A percentile compares a stretch with the other conserved stretches of the same genome.
Conservation (phyloP, 2,888 invertebrate species). For the Sphinx pinastri region DNA sequence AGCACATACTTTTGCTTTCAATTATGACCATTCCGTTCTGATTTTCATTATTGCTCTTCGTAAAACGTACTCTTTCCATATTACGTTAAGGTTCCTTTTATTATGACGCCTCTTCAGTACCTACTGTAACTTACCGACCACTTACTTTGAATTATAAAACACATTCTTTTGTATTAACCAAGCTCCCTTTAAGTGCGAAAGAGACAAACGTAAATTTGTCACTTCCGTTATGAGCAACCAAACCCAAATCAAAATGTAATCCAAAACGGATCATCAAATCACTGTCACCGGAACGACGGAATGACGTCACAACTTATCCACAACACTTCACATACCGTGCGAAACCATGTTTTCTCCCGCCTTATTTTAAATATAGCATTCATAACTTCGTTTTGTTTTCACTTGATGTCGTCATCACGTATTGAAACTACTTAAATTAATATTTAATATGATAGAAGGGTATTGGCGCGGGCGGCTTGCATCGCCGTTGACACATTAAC, state of each 20-base stretch:
- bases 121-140: no score
- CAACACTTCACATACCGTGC: constrained; percentile 19
- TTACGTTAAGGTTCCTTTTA: no score
- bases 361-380: constrained; percentile 63
- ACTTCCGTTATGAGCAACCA: background rate
- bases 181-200: no score
- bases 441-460: constrained; percentile 32
- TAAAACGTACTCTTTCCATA: no score
- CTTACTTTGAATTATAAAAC: no score
- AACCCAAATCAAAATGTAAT: no score
- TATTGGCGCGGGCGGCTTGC: constrained; percentile 41
- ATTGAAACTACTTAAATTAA: constrained; percentile 13
- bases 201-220: no score
- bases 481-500: constrained; percentile 45
- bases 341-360: constrained; percentile 74
- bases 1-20: no score
- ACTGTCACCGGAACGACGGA: background rate
- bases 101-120: no score
- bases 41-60: no score
- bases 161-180: no score
- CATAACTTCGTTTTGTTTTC: constrained; percentile 32
- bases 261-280: background rate
- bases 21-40: no score
- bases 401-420: constrained; percentile 15
- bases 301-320: constrained; percentile 15